A percentile compares a stretch with the other conserved stretches of the same genome.
Evolutionary conservation across 2,797 vertebrate genomes (phyloP).

Genomic region (Xenopus petersii): DNA sequence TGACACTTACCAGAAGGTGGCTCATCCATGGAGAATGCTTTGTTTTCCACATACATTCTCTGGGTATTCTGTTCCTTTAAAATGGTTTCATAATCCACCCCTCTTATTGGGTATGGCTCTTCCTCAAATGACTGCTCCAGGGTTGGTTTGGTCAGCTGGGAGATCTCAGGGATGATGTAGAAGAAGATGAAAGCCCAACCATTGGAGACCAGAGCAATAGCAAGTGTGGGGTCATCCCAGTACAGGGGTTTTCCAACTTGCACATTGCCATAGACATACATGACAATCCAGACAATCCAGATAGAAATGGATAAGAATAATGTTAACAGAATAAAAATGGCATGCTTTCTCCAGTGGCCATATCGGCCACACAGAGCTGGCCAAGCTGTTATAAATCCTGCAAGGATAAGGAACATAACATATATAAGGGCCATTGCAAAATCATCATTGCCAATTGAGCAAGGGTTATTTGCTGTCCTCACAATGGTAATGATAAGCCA

Average conservation of each 20-base stretch:
- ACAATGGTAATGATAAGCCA: slow-evolving; percentile 91
- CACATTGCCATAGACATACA: slow-evolving; percentile 85
- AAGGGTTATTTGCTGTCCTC: slow-evolving; percentile 61
- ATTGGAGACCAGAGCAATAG: slow-evolving; percentile 82
- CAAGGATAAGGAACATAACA: slow-evolving; percentile 81
- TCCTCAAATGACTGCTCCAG: slow-evolving; percentile 65
- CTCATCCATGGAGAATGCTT: slow-evolving; percentile 94
- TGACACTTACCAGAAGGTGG: slow-evolving; percentile 72
- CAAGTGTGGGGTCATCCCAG: slow-evolving; percentile 89
- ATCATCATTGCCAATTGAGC: slow-evolving; percentile 77
- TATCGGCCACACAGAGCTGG: slow-evolving; percentile 71
- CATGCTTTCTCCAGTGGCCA: slow-evolving; percentile 73
- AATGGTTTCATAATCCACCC: slow-evolving; percentile 89
- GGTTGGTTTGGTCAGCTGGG: slow-evolving; percentile 62
- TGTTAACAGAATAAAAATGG: slow-evolving; percentile 68
- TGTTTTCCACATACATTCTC: slow-evolving; percentile 92
- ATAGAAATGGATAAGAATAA: slow-evolving; percentile 73
- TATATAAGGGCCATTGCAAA: slow-evolving; percentile 92
- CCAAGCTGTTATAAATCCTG: slow-evolving; percentile 64
- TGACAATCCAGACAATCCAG: slow-evolving; percentile 87
- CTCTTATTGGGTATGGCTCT: slow-evolving; percentile 71
- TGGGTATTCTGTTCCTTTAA: slow-evolving; percentile 84
- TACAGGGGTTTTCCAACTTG: slow-evolving; percentile 34
- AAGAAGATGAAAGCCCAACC: slow-evolving; percentile 82
- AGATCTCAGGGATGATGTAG: slow-evolving; percentile 80